A percentile compares a stretch with the other conserved stretches of the same genome.
These are phyloP conservation scores for Hoplodrina ambigua DNA, from an alignment of 2,888 invertebrate species.

Conservation along the genomic window DNA sequence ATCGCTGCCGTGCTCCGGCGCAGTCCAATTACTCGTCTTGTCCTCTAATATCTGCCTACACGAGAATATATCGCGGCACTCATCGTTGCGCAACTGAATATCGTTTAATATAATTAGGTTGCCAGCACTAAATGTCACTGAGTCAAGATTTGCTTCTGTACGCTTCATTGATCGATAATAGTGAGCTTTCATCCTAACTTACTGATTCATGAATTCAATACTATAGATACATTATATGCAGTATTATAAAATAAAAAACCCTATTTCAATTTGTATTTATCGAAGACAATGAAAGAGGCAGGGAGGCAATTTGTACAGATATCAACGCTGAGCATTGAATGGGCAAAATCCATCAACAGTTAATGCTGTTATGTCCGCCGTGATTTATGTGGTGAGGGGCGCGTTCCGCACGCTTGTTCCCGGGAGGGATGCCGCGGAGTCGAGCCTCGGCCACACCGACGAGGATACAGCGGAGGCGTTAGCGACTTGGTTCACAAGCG, in stretches of 20 bases:
- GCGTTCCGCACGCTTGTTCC: slow-evolving; percentile 72
- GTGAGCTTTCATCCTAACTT: slow-evolving; percentile 11
- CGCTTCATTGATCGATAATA: slow-evolving; percentile 40
- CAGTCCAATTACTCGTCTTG: slow-evolving; percentile 72
- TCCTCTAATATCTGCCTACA: slow-evolving; percentile 71
- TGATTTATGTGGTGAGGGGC: slow-evolving; percentile 81
- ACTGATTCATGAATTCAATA: slow-evolving; percentile 5
- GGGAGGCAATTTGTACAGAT: slow-evolving; percentile 58
- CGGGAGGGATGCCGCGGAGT: slow-evolving; percentile 74
- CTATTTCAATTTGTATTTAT: slow-evolving; percentile 42
- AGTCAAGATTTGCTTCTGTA: slow-evolving; percentile 70
- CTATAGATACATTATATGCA: neutral
- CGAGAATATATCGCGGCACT: slow-evolving; percentile 68
- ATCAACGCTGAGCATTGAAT: slow-evolving; percentile 70
- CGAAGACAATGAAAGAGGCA: slow-evolving; percentile 58
- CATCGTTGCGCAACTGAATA: slow-evolving; percentile 72
- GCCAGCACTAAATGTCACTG: slow-evolving; percentile 76
- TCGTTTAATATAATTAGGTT: slow-evolving; percentile 75
- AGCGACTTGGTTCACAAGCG: neutral
- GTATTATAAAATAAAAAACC: slow-evolving; percentile 24
- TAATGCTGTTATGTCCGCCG: slow-evolving; percentile 74
- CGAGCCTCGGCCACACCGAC: slow-evolving; percentile 5
- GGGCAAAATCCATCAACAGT: slow-evolving; percentile 78
- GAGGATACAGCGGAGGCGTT: slow-evolving; percentile 13
- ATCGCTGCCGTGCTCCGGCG: slow-evolving; percentile 67